A percentile compares a stretch with the other conserved stretches of the same genome.
Conservation (phyloP, 2,113 vertebrate genomes). For the Astur gentilis region DNA sequence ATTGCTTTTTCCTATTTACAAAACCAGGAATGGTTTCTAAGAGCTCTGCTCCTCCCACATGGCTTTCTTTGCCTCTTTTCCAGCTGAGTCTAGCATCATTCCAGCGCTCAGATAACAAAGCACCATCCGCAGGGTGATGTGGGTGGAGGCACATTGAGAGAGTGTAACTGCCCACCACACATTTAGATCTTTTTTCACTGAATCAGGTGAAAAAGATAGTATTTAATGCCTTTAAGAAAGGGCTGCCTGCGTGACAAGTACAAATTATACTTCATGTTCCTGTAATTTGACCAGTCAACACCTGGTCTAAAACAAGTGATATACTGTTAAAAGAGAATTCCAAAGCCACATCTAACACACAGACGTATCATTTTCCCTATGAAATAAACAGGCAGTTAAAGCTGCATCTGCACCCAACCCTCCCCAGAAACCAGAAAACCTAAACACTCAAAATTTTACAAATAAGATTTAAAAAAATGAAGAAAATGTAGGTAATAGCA, state of each 20-base stretch:
- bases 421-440: conserved; percentile 10
- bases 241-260: conserved; percentile 43
- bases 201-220: conserved; percentile 44
- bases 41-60: not conserved
- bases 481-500: not conserved
- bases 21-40: conserved; percentile 21
- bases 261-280: conserved; percentile 47
- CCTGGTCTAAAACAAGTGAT: conserved; percentile 52
- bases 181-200: conserved; percentile 34
- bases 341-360: conserved; percentile 33
- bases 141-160: not conserved
- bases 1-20: conserved; percentile 37
- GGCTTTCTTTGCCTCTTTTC: conserved; percentile 22
- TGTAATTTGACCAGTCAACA: conserved; percentile 58
- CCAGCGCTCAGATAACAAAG: conserved; percentile 24
- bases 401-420: not conserved
- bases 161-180: not conserved
- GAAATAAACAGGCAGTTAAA: conserved; percentile 58
- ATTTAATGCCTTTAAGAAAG: conserved; percentile 29
- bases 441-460: not conserved
- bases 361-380: not conserved
- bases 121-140: not conserved
- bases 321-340: conserved; percentile 46
- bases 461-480: not conserved
- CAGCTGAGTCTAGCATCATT: conserved; percentile 15